These are phyloP conservation scores for Toxostoma redivivum DNA, from an alignment of 2,113 vertebrate genomes.

Conservation along the genomic window DNA sequence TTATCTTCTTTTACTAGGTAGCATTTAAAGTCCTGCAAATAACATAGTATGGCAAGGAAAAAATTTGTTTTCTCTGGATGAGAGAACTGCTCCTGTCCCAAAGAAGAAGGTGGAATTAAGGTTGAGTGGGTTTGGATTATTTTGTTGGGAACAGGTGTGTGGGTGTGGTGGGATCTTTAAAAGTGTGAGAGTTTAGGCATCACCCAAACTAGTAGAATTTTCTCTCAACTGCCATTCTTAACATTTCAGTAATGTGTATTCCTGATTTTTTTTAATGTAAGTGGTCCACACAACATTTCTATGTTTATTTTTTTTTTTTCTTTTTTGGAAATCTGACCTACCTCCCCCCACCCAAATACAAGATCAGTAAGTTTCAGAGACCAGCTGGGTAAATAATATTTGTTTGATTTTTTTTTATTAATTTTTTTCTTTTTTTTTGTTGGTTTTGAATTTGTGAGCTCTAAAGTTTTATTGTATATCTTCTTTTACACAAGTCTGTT, in stretches of 20 bases:
- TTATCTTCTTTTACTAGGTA: not conserved
- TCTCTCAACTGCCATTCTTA: not conserved
- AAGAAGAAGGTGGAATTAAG: not conserved
- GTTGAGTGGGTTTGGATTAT: not conserved
- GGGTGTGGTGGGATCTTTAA: rapidly evolving
- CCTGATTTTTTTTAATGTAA: not conserved
- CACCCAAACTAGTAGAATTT: not conserved
- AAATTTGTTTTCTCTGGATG: not conserved
- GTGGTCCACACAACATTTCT: not conserved
- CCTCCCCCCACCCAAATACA: rapidly evolving
- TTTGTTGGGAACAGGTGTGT: not conserved
- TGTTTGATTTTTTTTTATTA: not conserved
- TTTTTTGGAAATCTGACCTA: not conserved
- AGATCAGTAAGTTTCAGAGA: not conserved
- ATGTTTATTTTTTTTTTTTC: rapidly evolving
- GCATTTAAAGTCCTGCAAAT: not conserved
- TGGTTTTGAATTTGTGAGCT: not conserved
- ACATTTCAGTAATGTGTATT: not conserved
- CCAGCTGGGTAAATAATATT: not conserved
- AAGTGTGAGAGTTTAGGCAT: not conserved
- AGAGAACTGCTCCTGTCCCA: not conserved
- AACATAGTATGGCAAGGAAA: not conserved
- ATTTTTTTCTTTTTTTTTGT: not conserved
- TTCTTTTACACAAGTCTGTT: not conserved
- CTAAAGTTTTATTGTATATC: not conserved